phyloP scores from a whole-genome alignment of 2,888 invertebrate species.

The Perizoma affinitatum region DNA sequence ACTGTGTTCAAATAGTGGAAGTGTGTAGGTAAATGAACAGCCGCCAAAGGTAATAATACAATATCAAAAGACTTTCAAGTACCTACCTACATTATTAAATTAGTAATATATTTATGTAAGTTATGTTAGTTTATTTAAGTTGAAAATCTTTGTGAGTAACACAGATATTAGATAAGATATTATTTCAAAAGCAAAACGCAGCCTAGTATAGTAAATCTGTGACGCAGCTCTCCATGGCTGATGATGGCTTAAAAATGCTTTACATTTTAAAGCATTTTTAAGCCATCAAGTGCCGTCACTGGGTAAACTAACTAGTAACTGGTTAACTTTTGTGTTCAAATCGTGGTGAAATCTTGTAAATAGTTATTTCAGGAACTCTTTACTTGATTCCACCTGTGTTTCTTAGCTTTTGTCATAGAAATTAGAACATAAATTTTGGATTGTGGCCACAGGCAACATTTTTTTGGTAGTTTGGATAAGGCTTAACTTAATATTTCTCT shows the following conservation, averaged over 20 bases:
- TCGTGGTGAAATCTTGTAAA: conserved; percentile 79
- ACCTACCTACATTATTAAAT: not conserved
- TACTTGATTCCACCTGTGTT: conserved; percentile 73
- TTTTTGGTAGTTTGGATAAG: conserved; percentile 1
- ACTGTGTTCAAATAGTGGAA: conserved; percentile 69
- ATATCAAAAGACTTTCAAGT: too few relatives aligned
- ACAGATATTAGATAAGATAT: too few relatives aligned
- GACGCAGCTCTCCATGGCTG: too few relatives aligned
- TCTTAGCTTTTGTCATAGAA: conserved; percentile 16
- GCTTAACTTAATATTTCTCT: conserved; percentile 2
- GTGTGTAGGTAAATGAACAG: conserved; percentile 15
- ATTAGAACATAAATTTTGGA: conserved; percentile 17
- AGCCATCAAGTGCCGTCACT: conserved; percentile 20
- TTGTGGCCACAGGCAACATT: conserved; percentile 35
- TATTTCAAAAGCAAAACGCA: too few relatives aligned
- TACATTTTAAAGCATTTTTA: not conserved
- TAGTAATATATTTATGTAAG: too few relatives aligned
- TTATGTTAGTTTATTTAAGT: too few relatives aligned
- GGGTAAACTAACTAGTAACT: conserved; percentile 1
- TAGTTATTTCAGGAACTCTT: conserved; percentile 62
- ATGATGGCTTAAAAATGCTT: not conserved
- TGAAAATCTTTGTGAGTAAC: too few relatives aligned
- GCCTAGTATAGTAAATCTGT: too few relatives aligned
- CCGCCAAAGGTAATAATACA: too few relatives aligned
- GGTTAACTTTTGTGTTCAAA: conserved; percentile 9